Evolutionary conservation across 2,888 invertebrate species (phyloP).

Genomic region (Nymphalis polychloros): DNA sequence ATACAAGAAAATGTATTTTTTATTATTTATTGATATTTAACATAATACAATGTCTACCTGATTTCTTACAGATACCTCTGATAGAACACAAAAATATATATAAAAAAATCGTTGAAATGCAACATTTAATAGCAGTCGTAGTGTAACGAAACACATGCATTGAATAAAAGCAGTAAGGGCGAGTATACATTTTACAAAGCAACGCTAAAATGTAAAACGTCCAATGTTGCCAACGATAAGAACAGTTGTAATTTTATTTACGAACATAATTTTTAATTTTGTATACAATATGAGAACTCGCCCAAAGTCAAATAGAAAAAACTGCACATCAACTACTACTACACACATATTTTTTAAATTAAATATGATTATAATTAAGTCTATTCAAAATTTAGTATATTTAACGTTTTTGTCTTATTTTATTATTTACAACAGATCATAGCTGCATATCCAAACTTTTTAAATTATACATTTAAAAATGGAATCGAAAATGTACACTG

Average conservation of each 20-base stretch:
- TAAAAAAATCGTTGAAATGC: slow-evolving; percentile 28
- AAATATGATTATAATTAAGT: background rate
- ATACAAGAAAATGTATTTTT: slow-evolving; percentile 40
- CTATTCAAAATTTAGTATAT: slow-evolving; percentile 5
- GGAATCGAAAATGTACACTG: slow-evolving; percentile 27
- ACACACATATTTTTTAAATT: slow-evolving; percentile 6
- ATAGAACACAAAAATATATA: slow-evolving; percentile 51
- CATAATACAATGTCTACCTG: slow-evolving; percentile 60
- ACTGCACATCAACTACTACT: background rate
- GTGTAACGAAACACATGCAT: slow-evolving; percentile 3
- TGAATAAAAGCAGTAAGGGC: background rate
- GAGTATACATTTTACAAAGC: background rate
- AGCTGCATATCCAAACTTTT: slow-evolving; percentile 1
- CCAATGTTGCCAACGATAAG: background rate
- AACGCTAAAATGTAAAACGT: background rate
- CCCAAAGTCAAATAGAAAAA: background rate
- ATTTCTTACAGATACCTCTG: slow-evolving; percentile 50
- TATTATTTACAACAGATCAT: slow-evolving; percentile 18
- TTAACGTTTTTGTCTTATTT: slow-evolving; percentile 1
- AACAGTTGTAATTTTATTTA: background rate
- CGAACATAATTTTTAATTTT: background rate
- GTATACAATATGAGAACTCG: background rate
- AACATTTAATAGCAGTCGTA: slow-evolving; percentile 2
- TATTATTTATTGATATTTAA: slow-evolving; percentile 65
- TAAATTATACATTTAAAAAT: slow-evolving; percentile 16